Base-by-base conservation (phyloP, 2,797 vertebrate genomes). In the Anguilla pacifica region DNA sequence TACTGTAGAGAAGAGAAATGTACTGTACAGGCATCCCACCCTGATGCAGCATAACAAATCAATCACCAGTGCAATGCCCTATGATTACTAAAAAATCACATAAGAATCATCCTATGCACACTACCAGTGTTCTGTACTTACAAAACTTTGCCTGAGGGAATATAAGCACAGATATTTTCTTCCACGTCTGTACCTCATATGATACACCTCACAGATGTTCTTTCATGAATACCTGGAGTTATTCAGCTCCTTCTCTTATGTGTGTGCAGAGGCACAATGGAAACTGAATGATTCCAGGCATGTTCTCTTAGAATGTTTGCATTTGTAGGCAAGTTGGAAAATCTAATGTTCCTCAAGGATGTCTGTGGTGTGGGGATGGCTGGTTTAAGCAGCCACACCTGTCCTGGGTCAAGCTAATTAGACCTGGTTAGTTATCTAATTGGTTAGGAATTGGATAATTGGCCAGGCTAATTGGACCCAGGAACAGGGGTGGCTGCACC, bases 71-170 rank as follows among this genome's bases (percentile, higher is more conserved):
- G 57, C 57, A 59, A 15, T 59, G 11, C 19, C 5, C 17, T 64
- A 19, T 64, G 22, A 22, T 19, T 25, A 64, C 22, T 13, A 53
- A 6, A 28, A 28, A 10, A 74, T 74, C 28, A 74, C 31, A 35
- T 5, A 3, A 31, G 70, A 13, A 46, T 79, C 17, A 79, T 17
- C 39, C 74, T 11, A 51, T 88, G 91, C 89, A 51, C 89, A 93
- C 92, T 89, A 17, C 89, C 89, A 91, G 85, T 91, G 91, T 89
- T 91, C 89, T 95, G 95, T 93, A 94, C 94, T 95, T 90, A 91
- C 89, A 91, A 92, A 94, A 89, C 64, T 43, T 25, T 87, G 91
- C 74, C 85, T 90, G 46, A 86, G 85, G 86, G 92, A 87, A 28
- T 35, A 35, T 72, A 31, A 53, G 51, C 15, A 15, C 2, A n/a